phyloP scores from a whole-genome alignment of 2,113 vertebrate genomes.

The Prunella fulvescens region DNA sequence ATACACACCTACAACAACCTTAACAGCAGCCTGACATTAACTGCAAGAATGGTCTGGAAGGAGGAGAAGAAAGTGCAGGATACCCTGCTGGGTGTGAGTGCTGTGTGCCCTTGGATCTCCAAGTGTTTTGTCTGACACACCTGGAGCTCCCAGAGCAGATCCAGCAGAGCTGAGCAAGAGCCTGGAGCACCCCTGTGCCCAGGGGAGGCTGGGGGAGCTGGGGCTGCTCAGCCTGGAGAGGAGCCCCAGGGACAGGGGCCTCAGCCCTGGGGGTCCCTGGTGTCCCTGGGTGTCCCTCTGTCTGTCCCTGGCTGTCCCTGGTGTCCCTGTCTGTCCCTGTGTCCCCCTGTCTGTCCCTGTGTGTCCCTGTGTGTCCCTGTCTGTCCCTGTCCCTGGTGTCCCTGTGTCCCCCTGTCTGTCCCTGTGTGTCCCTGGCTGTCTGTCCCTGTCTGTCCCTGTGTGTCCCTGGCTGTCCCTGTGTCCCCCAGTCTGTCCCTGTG shows the following conservation, averaged over 20 bases:
- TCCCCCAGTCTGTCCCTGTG: no score
- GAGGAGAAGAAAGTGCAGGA: background rate
- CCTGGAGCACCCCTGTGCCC: background rate
- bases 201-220: background rate
- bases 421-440: no score
- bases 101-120: background rate
- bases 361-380: no score
- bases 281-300: no score
- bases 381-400: background rate
- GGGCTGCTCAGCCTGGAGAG: background rate
- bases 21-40: background rate
- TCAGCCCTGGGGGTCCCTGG: background rate
- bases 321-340: no score
- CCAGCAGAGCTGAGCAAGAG: background rate
- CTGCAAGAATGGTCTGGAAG: background rate
- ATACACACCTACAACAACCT: background rate
- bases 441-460: background rate
- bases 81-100: background rate
- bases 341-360: no score
- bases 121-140: background rate
- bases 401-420: no score
- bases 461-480: no score
- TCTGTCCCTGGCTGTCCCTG: no score
- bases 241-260: background rate
- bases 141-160: background rate